Evolutionary conservation across 2,888 invertebrate species (phyloP).

Genomic region (Tromatobia lineatoria): DNA sequence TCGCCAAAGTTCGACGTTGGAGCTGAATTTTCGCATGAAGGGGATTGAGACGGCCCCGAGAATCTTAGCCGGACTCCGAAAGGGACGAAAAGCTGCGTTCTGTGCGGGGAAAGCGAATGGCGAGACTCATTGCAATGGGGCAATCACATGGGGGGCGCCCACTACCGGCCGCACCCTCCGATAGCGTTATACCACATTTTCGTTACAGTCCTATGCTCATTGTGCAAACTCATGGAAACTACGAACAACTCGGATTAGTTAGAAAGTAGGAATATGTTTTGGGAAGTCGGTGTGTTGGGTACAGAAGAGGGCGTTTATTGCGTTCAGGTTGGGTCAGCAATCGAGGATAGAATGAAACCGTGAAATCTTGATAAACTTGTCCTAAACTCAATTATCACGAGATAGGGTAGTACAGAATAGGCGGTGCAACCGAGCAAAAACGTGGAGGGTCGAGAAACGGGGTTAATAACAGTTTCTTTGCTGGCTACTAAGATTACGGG

Average conservation of each 20-base stretch:
- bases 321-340: slow-evolving; percentile 29
- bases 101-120: not conserved
- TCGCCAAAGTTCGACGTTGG: slow-evolving; percentile 50
- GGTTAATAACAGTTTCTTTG: slow-evolving; percentile 69
- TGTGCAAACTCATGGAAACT: slow-evolving; percentile 51
- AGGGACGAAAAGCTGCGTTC: not conserved
- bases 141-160: slow-evolving; percentile 8
- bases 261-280: slow-evolving; percentile 75
- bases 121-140: slow-evolving; percentile 4
- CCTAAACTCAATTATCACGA: slow-evolving; percentile 74
- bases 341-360: slow-evolving; percentile 71
- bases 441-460: slow-evolving; percentile 54
- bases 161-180: slow-evolving; percentile 15
- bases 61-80: not conserved
- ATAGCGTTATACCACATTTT: not conserved
- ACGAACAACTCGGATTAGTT: slow-evolving; percentile 75
- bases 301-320: slow-evolving; percentile 15
- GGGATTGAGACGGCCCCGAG: not conserved
- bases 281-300: not conserved
- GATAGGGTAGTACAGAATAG: slow-evolving; percentile 49
- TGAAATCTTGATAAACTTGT: slow-evolving; percentile 76
- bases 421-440: slow-evolving; percentile 3
- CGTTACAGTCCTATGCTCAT: slow-evolving; percentile 8
- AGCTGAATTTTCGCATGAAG: not conserved
- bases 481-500: slow-evolving; percentile 29